Percentiles rank a stretch among this genome's conserved stretches.
Evolutionary conservation across 2,888 invertebrate species (phyloP).

Genomic region (Tenthredo notha): DNA sequence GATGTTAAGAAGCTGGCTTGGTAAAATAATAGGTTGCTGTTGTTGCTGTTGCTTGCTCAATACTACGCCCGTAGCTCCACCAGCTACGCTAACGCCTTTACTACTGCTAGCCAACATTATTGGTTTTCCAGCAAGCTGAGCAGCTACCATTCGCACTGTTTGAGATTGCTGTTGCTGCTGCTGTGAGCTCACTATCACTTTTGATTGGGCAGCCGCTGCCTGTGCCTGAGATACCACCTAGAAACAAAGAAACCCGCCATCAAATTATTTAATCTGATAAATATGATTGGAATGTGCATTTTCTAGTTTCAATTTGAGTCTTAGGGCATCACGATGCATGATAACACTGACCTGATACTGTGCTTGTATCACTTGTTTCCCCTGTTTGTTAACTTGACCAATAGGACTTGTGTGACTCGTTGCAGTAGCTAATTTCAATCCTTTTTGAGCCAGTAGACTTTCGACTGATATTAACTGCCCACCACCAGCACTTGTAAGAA

Average conservation of each 20-base stretch:
- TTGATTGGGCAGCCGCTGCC: conserved; percentile 67
- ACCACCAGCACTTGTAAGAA: conserved; percentile 85
- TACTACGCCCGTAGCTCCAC: conserved; percentile 69
- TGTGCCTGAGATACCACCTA: conserved; percentile 76
- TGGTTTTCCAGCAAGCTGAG: conserved; percentile 75
- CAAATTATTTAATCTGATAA: neutral
- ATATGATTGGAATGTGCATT: neutral
- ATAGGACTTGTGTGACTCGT: conserved; percentile 67
- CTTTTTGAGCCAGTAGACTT: conserved; percentile 80
- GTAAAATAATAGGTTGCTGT: conserved; percentile 75
- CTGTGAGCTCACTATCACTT: conserved; percentile 74
- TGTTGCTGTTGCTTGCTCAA: conserved; percentile 71
- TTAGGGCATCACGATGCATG: neutral
- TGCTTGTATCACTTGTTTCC: conserved; percentile 75
- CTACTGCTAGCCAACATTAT: conserved; percentile 75
- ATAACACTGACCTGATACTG: conserved; percentile 73
- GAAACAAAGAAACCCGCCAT: neutral
- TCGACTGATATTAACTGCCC: conserved; percentile 82
- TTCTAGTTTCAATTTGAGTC: neutral
- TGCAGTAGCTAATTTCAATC: conserved; percentile 73
- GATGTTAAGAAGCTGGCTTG: conserved; percentile 75
- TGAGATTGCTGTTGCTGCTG: conserved; percentile 68
- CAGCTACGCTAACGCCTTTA: conserved; percentile 73
- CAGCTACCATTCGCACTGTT: conserved; percentile 76
- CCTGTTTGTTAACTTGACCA: conserved; percentile 73